Percentiles rank a stretch among this genome's conserved stretches.
Conservation (phyloP, 53 echinoderm and acorn worm species). For the Echinarachnius parma region DNA sequence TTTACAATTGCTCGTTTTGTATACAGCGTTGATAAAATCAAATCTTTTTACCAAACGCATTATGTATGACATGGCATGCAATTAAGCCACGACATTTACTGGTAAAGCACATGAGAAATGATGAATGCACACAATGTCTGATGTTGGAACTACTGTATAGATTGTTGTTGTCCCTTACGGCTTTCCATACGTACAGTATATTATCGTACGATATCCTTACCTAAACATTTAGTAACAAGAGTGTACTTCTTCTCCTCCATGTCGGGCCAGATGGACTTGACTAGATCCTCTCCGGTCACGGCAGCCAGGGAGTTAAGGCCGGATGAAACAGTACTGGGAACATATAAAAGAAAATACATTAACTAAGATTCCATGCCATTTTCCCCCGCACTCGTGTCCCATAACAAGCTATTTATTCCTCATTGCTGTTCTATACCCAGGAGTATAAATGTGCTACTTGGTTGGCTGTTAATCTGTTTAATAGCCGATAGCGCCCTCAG, state of each 20-base stretch:
- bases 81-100: background rate
- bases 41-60: background rate
- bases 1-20: background rate
- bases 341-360: no score
- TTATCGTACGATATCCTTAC: constrained; percentile 10
- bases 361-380: no score
- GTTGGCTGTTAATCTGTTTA: no score
- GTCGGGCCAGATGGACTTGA: constrained; percentile 35
- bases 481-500: no score
- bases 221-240: constrained; percentile 34
- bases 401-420: no score
- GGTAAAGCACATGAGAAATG: background rate
- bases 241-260: constrained; percentile 46
- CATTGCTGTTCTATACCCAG: no score
- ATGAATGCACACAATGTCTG: no score
- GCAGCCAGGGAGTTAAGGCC: constrained; percentile 50
- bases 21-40: background rate
- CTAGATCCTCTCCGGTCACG: constrained; percentile 44
- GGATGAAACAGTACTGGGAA: constrained; percentile 40
- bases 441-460: no score
- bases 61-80: background rate
- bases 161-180: no score
- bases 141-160: no score
- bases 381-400: no score
- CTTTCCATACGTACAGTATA: no score